phyloP scores from a whole-genome alignment of 2,888 invertebrate species.

The Scaptomyza tumidula region DNA sequence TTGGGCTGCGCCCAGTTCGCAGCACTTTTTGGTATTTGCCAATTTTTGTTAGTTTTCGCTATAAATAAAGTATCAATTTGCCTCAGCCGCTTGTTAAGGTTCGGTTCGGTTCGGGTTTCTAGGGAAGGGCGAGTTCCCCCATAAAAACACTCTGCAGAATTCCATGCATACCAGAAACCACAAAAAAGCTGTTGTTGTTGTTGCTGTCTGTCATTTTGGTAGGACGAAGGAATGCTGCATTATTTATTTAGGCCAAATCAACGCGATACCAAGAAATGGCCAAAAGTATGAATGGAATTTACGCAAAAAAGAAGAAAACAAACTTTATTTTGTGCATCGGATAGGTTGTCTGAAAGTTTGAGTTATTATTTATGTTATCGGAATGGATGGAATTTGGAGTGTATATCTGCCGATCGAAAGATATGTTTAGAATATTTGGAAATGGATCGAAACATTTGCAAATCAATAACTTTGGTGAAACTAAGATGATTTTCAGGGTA shows the following conservation, averaged over 20 bases:
- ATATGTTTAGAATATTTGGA: not conserved
- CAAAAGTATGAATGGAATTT: slow-evolving; percentile 45
- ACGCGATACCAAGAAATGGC: slow-evolving; percentile 44
- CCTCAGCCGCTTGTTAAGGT: slow-evolving; percentile 13
- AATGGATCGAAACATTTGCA: not conserved
- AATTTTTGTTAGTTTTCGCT: slow-evolving; percentile 63
- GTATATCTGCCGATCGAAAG: too few relatives aligned
- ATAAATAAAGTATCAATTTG: slow-evolving; percentile 71
- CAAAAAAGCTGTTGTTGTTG: not conserved
- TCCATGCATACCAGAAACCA: slow-evolving; percentile 52
- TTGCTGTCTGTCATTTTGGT: slow-evolving; percentile 23
- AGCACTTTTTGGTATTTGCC: slow-evolving; percentile 55
- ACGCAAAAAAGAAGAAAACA: slow-evolving; percentile 2
- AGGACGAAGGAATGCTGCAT: slow-evolving; percentile 29
- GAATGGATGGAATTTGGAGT: too few relatives aligned
- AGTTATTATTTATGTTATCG: slow-evolving; percentile 13
- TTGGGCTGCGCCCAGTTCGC: slow-evolving; percentile 50
- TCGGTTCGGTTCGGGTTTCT: slow-evolving; percentile 54
- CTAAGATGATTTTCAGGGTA: too few relatives aligned
- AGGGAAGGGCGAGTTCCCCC: slow-evolving; percentile 55
- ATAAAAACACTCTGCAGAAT: slow-evolving; percentile 51
- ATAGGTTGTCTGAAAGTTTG: slow-evolving; percentile 1
- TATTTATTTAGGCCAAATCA: slow-evolving; percentile 59
- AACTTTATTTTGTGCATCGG: slow-evolving; percentile 42
- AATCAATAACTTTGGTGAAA: too few relatives aligned